These are phyloP conservation scores for Cavia aperea DNA, from an alignment of 2,113 vertebrate species.

Conservation along the genomic window DNA sequence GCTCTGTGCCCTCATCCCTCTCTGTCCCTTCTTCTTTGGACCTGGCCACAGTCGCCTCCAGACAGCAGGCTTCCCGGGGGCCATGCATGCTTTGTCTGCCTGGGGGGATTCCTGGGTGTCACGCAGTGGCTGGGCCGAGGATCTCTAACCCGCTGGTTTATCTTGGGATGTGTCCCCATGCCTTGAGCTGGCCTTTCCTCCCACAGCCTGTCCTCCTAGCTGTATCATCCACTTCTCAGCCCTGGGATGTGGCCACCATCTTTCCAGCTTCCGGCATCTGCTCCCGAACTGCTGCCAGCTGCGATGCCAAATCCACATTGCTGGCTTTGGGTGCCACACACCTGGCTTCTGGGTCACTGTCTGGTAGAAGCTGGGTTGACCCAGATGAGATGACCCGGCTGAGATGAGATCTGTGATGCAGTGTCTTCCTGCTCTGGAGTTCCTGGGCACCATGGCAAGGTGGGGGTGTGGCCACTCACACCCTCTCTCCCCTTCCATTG, in stretches of 20 bases:
- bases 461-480: background rate
- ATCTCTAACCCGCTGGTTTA: fast-evolving
- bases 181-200: too few relatives aligned
- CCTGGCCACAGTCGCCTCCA: fast-evolving
- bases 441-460: background rate
- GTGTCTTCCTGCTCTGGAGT: background rate
- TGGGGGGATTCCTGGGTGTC: fast-evolving
- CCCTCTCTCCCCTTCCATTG: background rate
- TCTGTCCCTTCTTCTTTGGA: background rate
- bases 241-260: fast-evolving
- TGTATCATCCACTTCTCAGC: background rate
- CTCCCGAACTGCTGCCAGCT: background rate
- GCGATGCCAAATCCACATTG: background rate
- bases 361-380: background rate
- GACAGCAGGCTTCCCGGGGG: background rate
- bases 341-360: fast-evolving
- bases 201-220: fast-evolving
- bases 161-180: background rate
- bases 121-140: fast-evolving
- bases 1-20: background rate
- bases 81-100: fast-evolving
- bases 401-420: background rate
- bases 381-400: background rate
- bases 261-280: fast-evolving
- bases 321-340: too few relatives aligned